phyloP scores from a whole-genome alignment of 2,797 vertebrate species.

The Chromobotia macracanthus region DNA sequence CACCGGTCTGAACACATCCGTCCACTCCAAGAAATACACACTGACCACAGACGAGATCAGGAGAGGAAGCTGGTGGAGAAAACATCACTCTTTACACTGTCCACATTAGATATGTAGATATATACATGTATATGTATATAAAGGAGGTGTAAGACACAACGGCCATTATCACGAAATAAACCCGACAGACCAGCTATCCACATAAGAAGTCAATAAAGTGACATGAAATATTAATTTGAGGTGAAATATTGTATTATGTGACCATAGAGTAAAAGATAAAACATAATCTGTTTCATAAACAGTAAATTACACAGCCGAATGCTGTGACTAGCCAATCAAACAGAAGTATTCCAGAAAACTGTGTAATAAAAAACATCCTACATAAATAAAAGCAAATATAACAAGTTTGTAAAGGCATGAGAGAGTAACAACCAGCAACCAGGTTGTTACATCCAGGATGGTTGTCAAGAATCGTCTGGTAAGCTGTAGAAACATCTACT shows the following conservation, averaged over 20 bases:
- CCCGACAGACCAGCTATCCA: no score
- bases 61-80: slow-evolving; percentile 86
- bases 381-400: no score
- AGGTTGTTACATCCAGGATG: no score
- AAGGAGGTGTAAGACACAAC: neutral
- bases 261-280: neutral
- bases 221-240: slow-evolving; percentile 1
- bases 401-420: no score
- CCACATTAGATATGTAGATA: neutral
- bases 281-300: neutral
- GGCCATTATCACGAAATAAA: no score
- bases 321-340: no score
- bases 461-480: neutral
- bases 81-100: slow-evolving; percentile 48
- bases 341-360: no score
- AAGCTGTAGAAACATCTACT: neutral
- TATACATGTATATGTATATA: no score
- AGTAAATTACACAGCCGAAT: no score
- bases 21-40: slow-evolving; percentile 90
- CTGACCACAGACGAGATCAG: slow-evolving; percentile 82
- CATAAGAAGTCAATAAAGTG: neutral
- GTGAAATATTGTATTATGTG: neutral
- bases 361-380: no score
- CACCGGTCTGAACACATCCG: slow-evolving; percentile 94
- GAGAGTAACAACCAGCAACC: no score